Evolutionary conservation across 2,888 invertebrate genomes (phyloP), one percentile per base, ranked within the genome.

Genomic region (Ochropleura leucogaster): DNA sequence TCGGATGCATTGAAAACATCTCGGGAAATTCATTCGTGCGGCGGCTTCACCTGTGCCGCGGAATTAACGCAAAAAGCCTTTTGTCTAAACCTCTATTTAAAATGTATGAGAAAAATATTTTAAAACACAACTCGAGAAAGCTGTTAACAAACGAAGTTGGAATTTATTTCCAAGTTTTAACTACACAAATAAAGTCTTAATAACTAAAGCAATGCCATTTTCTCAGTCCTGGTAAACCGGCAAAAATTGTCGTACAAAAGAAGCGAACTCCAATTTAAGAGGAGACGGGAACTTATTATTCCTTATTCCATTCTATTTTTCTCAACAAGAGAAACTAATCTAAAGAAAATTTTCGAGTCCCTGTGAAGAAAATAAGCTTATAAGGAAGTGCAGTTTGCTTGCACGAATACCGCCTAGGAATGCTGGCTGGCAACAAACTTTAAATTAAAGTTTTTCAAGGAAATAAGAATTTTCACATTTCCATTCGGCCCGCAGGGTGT

Each of bases 251-350:
- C 86, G 88, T 89, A 91, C 89, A 92, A 93, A 92, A 91, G 90
- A 90, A 92, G 85, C 90, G 89, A 92, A 92, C 91, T 94, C 93
- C 94, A 95, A 95, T 95, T 95, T 95, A 92, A 92, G 92, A 91
- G 90, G 90, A 93, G 92, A 93, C 92, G 91, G 91, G 89, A 93
- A 93, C 95, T 95, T 95, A 95, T 95, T 96, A 95, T 95, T 94
- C 92, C 91, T 92, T 94, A 92, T 92, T 91, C 94, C 92, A 90
- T 93, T 91, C 92, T 95, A 94, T 96, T 96, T 95, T 94, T 90
- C 94, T 90, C 95, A 95, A 96, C 95, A 96, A 95, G 95, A 94
- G 94, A 95, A 96, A 96, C 96, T 96, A 96, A 96, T 96, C 95
- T 96, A 95, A 96, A 96, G 95, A 95, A 96, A 96, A 95, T 95